phyloP scores from a whole-genome alignment of 2,113 vertebrate genomes.

The Rissa tridactyla region DNA sequence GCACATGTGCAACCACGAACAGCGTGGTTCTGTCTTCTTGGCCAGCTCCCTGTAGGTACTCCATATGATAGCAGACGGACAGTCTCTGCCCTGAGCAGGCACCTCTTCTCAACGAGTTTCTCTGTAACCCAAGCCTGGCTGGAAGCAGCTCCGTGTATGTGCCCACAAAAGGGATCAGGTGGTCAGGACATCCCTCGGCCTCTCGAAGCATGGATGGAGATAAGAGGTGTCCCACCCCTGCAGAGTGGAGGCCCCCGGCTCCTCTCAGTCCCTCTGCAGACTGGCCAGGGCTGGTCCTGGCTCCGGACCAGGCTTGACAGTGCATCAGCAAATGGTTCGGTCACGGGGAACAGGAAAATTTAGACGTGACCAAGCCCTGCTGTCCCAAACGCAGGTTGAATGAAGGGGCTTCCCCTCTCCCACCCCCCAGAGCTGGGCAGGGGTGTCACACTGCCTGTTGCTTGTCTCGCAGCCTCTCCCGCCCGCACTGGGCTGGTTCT shows the following conservation, averaged over 20 bases:
- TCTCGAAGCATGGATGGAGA: not conserved
- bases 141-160: not conserved
- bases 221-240: not conserved
- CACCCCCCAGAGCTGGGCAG: not conserved
- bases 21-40: not conserved
- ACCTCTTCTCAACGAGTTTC: not conserved
- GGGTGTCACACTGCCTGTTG: not conserved
- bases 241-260: not conserved
- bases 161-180: not conserved
- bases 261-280: not conserved
- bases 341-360: not conserved
- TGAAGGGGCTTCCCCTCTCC: not conserved
- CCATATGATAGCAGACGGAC: too few relatives aligned
- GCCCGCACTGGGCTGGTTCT: slow-evolving; percentile 75
- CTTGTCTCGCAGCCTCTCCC: slow-evolving; percentile 65
- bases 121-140: not conserved
- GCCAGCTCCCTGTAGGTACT: not conserved
- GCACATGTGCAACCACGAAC: not conserved
- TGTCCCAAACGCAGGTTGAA: not conserved
- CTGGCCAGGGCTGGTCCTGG: not conserved
- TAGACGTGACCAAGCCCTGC: not conserved
- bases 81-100: not conserved
- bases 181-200: not conserved
- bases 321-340: not conserved
- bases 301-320: not conserved